phyloP scores from a whole-genome alignment of 2,888 invertebrate genomes.

The Zygogramma bicolorata region DNA sequence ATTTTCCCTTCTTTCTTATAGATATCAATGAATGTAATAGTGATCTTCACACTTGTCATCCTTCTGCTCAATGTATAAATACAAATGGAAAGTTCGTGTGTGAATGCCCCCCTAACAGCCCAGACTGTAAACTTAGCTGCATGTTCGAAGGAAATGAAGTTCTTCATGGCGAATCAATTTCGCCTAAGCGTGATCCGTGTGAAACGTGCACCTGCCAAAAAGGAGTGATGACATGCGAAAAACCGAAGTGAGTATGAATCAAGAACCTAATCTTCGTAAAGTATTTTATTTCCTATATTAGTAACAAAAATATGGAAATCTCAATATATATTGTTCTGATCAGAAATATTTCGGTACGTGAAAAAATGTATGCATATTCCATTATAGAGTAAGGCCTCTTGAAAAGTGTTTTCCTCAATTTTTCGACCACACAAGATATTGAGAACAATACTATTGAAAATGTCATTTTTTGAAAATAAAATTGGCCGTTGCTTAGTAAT shows the following conservation, averaged over 20 bases:
- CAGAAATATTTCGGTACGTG: too few species aligned
- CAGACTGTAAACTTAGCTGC: constrained; percentile 78
- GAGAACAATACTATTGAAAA: too few species aligned
- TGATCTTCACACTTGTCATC: constrained; percentile 83
- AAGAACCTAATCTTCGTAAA: too few species aligned
- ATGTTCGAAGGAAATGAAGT: constrained; percentile 77
- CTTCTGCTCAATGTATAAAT: constrained; percentile 83
- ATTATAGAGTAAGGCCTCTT: too few species aligned
- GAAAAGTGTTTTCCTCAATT: too few species aligned
- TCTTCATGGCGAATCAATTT: constrained; percentile 71
- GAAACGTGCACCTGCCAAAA: constrained; percentile 69
- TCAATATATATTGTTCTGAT: too few species aligned
- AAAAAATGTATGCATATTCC: too few species aligned
- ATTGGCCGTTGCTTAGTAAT: too few species aligned
- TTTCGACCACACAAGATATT: too few species aligned
- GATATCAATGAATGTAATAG: constrained; percentile 88
- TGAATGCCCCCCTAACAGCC: constrained; percentile 71
- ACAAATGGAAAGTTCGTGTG: constrained; percentile 85
- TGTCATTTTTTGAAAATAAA: too few species aligned
- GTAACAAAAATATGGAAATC: too few species aligned
- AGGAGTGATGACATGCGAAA: constrained; percentile 78
- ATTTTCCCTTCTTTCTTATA: constrained; percentile 63
- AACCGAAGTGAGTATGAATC: constrained; percentile 70
- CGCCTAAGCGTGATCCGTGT: constrained; percentile 66
- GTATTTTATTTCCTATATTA: too few species aligned